Conservation (phyloP, 1,140 invertebrate genomes). For the Lanistes nyassanus region DNA sequence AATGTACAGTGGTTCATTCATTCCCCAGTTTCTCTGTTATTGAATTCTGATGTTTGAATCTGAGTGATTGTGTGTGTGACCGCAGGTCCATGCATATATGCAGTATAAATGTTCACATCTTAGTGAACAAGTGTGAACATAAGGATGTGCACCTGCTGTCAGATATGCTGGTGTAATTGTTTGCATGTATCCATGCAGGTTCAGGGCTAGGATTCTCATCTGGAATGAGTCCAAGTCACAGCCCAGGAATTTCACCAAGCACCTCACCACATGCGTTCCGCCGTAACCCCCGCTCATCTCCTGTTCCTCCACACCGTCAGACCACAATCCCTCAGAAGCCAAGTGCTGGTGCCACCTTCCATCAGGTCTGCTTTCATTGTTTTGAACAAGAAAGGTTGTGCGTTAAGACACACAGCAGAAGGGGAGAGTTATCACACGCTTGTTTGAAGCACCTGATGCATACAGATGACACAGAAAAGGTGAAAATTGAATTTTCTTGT, state of each 20-base stretch:
- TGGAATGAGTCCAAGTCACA: constrained; percentile 54
- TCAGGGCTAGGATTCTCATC: constrained; percentile 39
- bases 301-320: constrained; percentile 46
- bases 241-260: constrained; percentile 55
- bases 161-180: background rate
- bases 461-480: too few relatives aligned
- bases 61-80: background rate
- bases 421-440: too few relatives aligned
- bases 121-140: too few relatives aligned
- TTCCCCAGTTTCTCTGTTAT: background rate
- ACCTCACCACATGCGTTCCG: constrained; percentile 55
- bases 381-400: background rate
- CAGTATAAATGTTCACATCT: background rate
- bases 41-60: background rate
- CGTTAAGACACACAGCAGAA: background rate
- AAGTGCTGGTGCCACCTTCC: constrained; percentile 22
- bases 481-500: too few relatives aligned
- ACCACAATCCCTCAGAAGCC: constrained; percentile 41
- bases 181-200: background rate
- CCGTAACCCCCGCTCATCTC: constrained; percentile 42
- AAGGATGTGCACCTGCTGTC: background rate
- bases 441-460: too few relatives aligned
- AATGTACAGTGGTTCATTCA: too few relatives aligned
- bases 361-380: constrained; percentile 22
- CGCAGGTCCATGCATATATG: too few relatives aligned